Conservation (phyloP, 2,113 vertebrate genomes). For the Oreochromis tanganicae region DNA sequence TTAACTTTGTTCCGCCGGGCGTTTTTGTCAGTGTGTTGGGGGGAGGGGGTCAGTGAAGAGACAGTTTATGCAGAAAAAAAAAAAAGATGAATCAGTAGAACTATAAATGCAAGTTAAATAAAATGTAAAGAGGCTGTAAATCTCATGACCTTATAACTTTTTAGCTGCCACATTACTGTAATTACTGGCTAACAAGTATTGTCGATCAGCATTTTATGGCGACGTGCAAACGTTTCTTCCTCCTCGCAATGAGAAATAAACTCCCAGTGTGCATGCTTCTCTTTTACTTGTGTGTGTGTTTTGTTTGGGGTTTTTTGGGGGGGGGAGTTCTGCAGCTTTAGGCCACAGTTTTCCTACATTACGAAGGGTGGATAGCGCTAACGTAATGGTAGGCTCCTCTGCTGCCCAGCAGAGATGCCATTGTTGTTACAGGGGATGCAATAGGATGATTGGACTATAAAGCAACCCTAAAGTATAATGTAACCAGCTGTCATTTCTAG, state of each 20-base stretch:
- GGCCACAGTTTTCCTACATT: neutral
- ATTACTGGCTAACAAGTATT: neutral
- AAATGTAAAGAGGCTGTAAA: neutral
- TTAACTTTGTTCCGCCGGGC: neutral
- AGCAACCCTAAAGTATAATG: neutral
- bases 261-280: neutral
- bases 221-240: neutral
- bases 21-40: neutral
- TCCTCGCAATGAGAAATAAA: neutral
- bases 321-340: neutral
- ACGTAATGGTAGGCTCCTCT: neutral
- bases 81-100: neutral
- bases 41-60: neutral
- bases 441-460: neutral
- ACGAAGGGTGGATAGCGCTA: neutral
- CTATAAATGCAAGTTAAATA: neutral
- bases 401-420: neutral
- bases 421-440: neutral
- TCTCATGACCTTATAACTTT: neutral
- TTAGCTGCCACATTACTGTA: neutral
- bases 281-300: neutral
- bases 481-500: neutral
- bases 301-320: accelerated
- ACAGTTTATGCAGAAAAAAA: neutral
- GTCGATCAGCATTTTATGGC: neutral